Conservation (phyloP, 1,140 invertebrate species). For the Vanessa tameamea region DNA sequence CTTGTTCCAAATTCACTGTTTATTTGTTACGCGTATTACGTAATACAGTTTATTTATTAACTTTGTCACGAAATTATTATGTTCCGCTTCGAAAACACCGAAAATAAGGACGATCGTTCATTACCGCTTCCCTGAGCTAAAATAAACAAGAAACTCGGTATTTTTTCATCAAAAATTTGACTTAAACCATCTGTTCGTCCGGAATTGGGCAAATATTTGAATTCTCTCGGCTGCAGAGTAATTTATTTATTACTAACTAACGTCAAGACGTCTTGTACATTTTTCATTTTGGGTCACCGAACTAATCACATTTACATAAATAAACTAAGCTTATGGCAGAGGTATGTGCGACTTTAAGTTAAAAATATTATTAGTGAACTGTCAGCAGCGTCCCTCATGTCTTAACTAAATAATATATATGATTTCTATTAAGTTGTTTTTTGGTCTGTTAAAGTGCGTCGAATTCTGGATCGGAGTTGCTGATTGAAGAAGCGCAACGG, state of each 20-base stretch:
- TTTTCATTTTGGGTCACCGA: conserved; percentile 19
- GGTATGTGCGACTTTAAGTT: background rate
- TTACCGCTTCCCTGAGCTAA: conserved; percentile 10
- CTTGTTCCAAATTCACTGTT: background rate
- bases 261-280: conserved; percentile 21
- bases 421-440: too few species aligned
- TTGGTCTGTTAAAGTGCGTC: too few species aligned
- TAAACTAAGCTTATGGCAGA: background rate
- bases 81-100: conserved; percentile 4
- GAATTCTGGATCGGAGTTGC: too few species aligned
- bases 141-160: conserved; percentile 56
- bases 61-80: background rate
- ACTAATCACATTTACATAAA: background rate
- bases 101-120: conserved; percentile 26
- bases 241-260: conserved; percentile 47
- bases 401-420: too few species aligned
- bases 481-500: too few species aligned
- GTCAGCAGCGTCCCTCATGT: too few species aligned
- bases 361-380: too few species aligned
- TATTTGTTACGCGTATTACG: background rate
- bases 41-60: conserved; percentile 8
- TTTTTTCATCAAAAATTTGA: conserved; percentile 73
- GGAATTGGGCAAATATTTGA: conserved; percentile 62
- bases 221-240: conserved; percentile 37
- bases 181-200: conserved; percentile 62